Evolutionary conservation across 2,888 invertebrate genomes (phyloP).

Genomic region (Acanthacorydalis orientalis): DNA sequence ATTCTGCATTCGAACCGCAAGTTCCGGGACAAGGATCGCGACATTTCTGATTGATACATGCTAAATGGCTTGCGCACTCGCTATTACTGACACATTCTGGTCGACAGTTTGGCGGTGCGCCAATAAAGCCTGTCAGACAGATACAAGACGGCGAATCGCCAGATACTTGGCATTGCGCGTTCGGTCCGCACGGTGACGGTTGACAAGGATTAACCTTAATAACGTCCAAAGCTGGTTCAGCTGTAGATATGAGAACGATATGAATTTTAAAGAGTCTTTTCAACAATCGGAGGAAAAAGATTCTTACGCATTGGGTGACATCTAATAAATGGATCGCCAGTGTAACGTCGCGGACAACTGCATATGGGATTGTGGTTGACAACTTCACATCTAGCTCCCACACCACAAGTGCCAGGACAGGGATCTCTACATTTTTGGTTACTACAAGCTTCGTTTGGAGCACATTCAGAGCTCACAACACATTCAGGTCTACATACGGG

Average conservation of each 20-base stretch:
- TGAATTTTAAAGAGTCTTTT: not conserved
- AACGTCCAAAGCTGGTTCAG: conserved; percentile 12
- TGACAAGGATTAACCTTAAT: conserved; percentile 31
- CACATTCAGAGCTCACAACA: conserved; percentile 32
- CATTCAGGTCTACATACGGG: conserved; percentile 33
- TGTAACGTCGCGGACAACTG: conserved; percentile 44
- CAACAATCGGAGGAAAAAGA: not conserved
- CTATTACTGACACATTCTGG: conserved; percentile 45
- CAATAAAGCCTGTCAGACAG: conserved; percentile 46
- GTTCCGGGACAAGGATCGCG: conserved; percentile 53
- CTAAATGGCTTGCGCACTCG: conserved; percentile 49
- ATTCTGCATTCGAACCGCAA: conserved; percentile 56
- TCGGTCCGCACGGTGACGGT: conserved; percentile 49
- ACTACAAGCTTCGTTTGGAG: conserved; percentile 31
- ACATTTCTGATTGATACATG: conserved; percentile 59
- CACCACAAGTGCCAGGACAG: conserved; percentile 38
- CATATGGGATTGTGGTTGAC: conserved; percentile 62
- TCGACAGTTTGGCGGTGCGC: conserved; percentile 42
- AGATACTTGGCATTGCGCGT: conserved; percentile 43
- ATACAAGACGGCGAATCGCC: conserved; percentile 44
- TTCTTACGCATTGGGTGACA: conserved; percentile 33
- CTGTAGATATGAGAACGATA: not conserved
- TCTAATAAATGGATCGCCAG: conserved; percentile 56
- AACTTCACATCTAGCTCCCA: conserved; percentile 50
- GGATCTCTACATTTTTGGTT: conserved; percentile 34